phyloP scores from a whole-genome alignment of 2,797 vertebrate species.

The Tragelaphus oryx region DNA sequence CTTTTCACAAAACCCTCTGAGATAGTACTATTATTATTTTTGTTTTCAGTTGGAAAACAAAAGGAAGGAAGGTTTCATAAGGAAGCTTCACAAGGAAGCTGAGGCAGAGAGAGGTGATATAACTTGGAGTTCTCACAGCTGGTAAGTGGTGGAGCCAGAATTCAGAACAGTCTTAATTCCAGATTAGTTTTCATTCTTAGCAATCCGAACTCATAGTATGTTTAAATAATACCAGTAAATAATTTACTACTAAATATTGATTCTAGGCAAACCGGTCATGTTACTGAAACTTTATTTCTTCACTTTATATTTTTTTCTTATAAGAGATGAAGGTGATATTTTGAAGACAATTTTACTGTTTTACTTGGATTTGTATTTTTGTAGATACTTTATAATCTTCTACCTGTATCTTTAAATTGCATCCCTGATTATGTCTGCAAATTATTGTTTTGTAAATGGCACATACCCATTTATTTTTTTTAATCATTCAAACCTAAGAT shows the following conservation, averaged over 20 bases:
- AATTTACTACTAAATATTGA: background rate
- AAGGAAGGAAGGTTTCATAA: no score
- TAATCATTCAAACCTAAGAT: background rate
- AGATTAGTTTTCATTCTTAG: background rate
- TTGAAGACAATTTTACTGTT: conserved; percentile 22
- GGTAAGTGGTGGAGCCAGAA: background rate
- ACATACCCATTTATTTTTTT: background rate
- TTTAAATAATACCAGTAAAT: background rate
- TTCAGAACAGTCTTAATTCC: background rate
- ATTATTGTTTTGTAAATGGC: background rate
- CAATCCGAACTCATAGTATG: background rate
- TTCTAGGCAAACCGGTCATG: background rate
- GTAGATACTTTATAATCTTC: background rate
- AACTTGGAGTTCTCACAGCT: background rate
- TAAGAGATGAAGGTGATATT: background rate
- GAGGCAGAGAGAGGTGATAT: background rate
- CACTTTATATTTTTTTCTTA: background rate
- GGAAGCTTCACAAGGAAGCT: background rate
- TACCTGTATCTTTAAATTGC: background rate
- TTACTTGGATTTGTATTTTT: conserved; percentile 11
- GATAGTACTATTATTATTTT: background rate
- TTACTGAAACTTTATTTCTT: background rate
- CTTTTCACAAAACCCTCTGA: background rate
- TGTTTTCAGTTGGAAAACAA: background rate
- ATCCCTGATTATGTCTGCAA: background rate